Evolutionary conservation across 1,140 invertebrate species (phyloP), one percentile per base, ranked within the genome.

Genomic region (Andrena cerasifolii): DNA sequence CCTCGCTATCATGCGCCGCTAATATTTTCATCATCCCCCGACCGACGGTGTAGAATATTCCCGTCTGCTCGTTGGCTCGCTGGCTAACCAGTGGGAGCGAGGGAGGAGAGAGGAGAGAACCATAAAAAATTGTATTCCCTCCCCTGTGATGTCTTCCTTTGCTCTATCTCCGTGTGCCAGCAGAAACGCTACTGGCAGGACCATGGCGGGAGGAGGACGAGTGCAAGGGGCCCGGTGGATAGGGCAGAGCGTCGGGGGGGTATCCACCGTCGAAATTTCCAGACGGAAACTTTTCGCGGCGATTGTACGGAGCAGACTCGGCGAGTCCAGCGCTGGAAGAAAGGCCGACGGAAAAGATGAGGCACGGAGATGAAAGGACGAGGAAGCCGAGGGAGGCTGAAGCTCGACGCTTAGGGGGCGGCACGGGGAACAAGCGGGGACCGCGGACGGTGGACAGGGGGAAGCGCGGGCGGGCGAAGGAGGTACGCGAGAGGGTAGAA

Each of bases 281-380:
- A 80, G 84, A 83, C 80, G 79, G 83, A 85, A 87, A 87, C 77
- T 87, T 87, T 87, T 80, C 72, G 33, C 65, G 63, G 61, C 78
- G 84, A 84, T 85, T 85, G 83, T 84, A 85, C 82, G 68, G 56
- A 31, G 70, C 78, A 86, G 71, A 74, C 80, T 68, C 63, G 81
- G 33, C 63, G 63, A n/a, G 78, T 86, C 77, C 82, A 54, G 53
- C 31, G 75, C 36, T n/a, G 77, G 81, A 87, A 86, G 86, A 87
- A 81, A 75, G 65, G 68, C 74, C 68, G 68, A 84, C 45, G 80
- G 73, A 66, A 83, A 88, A 82, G 86, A 89, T 84, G 87, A 89
- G 78, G 73, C 79, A 80, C 66, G 80, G n/a, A 88, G 85, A 88
- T 89, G 86, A 88, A 89, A 89, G 87, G 81, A 85, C 79, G 63